Conservation (phyloP, 2,113 vertebrate species). For the Psilopogon haemacephalus region DNA sequence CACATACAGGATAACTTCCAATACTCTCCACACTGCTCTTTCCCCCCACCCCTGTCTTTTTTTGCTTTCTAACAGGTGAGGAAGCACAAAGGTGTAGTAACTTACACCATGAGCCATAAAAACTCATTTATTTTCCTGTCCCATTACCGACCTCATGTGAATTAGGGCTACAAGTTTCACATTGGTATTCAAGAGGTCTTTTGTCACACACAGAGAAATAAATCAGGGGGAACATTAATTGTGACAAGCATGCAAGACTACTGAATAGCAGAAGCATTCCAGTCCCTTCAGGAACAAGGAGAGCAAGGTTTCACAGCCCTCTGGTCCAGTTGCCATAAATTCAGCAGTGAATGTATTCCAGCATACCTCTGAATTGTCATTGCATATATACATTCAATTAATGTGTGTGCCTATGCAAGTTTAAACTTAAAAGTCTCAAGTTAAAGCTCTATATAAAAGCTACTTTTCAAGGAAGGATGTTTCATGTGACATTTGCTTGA, state of each 20-base stretch:
- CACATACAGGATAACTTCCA: not conserved
- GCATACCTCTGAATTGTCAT: not conserved
- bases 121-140: not conserved
- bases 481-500: not conserved
- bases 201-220: constrained; percentile 18
- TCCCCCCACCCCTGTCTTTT: not conserved
- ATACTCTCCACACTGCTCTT: not conserved
- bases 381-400: not conserved
- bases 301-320: not conserved
- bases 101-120: not conserved
- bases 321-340: not conserved
- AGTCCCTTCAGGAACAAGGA: not conserved
- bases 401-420: not conserved
- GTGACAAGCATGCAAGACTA: not conserved
- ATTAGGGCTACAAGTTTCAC: not conserved
- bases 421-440: not conserved
- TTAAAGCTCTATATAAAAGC: not conserved
- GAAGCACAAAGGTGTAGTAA: not conserved
- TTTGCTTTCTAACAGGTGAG: not conserved
- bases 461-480: not conserved
- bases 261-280: not conserved
- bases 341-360: not conserved
- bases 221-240: not conserved
- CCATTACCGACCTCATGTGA: not conserved
- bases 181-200: not conserved